A percentile compares a stretch with the other conserved stretches of the same genome.
phyloP scores from a whole-genome alignment of 2,797 vertebrate species.

The Lithobates pipiens region DNA sequence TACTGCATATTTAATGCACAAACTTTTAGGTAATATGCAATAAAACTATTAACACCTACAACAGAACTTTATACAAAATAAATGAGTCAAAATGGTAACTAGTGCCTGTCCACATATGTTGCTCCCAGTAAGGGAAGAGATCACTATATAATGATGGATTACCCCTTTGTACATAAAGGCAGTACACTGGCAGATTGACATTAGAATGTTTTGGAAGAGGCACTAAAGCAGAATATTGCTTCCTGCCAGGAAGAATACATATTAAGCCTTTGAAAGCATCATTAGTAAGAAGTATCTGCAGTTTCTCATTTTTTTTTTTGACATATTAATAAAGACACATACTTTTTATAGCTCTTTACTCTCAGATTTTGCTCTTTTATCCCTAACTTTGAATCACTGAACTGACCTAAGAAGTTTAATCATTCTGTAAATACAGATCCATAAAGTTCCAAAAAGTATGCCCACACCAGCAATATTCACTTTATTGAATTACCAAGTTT shows the following conservation, averaged over 20 bases:
- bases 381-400: conserved; percentile 22
- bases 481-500: conserved; percentile 57
- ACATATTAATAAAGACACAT: conserved; percentile 4
- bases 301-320: not conserved
- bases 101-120: not conserved
- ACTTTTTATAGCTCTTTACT: conserved; percentile 18
- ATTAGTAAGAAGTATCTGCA: not conserved
- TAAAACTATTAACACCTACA: too few species aligned
- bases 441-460: conserved; percentile 56
- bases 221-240: conserved; percentile 10
- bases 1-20: too few species aligned
- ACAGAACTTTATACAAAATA: too few species aligned
- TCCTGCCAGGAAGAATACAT: not conserved
- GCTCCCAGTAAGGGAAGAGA: not conserved
- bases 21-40: too few species aligned
- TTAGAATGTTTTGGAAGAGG: conserved; percentile 18
- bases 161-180: conserved; percentile 3
- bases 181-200: conserved; percentile 10
- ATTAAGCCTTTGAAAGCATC: not conserved
- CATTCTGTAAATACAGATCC: conserved; percentile 39
- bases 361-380: conserved; percentile 1
- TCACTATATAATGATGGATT: conserved; percentile 14
- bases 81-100: conserved; percentile 7
- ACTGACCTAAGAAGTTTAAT: conserved; percentile 49
- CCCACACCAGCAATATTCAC: conserved; percentile 60